These are phyloP conservation scores for Pseudopleuronectes americanus DNA, from an alignment of 2,797 vertebrate species.

Conservation along the genomic window DNA sequence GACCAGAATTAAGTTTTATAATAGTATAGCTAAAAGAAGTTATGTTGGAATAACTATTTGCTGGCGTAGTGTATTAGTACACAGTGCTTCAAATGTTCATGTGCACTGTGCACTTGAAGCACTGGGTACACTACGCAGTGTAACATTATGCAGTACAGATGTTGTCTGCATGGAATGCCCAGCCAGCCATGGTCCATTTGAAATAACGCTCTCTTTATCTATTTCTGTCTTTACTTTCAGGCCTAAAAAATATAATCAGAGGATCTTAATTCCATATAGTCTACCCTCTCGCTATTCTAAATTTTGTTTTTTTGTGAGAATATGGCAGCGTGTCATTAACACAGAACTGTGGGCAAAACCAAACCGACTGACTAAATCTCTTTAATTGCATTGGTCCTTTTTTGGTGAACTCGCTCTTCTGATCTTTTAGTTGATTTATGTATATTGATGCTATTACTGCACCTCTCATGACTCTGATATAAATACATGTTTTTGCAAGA, in stretches of 20 bases:
- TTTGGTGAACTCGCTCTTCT: constrained; percentile 43
- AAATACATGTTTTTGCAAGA: constrained; percentile 43
- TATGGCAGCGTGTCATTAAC: constrained; percentile 67
- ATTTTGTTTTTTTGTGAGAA: constrained; percentile 61
- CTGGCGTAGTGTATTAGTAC: constrained; percentile 6
- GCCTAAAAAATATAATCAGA: constrained; percentile 58
- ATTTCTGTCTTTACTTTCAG: constrained; percentile 45
- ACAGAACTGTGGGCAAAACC: constrained; percentile 60
- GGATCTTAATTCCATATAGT: constrained; percentile 39
- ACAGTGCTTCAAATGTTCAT: background rate
- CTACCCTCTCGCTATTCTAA: constrained; percentile 43
- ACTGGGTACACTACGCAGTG: background rate
- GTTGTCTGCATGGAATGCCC: constrained; percentile 42
- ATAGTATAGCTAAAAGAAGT: constrained; percentile 1
- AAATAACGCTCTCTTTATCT: constrained; percentile 47
- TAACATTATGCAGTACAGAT: constrained; percentile 26
- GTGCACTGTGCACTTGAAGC: background rate
- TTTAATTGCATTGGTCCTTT: constrained; percentile 63
- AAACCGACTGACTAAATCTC: constrained; percentile 67
- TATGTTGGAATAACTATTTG: constrained; percentile 19
- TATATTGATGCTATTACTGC: constrained; percentile 46
- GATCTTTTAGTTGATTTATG: constrained; percentile 51
- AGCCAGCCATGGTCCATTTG: constrained; percentile 45
- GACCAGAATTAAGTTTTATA: constrained; percentile 14
- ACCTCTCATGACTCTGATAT: constrained; percentile 30